Base-by-base conservation (phyloP, 2,797 vertebrate species). In the Coregonus ussuriensis region DNA sequence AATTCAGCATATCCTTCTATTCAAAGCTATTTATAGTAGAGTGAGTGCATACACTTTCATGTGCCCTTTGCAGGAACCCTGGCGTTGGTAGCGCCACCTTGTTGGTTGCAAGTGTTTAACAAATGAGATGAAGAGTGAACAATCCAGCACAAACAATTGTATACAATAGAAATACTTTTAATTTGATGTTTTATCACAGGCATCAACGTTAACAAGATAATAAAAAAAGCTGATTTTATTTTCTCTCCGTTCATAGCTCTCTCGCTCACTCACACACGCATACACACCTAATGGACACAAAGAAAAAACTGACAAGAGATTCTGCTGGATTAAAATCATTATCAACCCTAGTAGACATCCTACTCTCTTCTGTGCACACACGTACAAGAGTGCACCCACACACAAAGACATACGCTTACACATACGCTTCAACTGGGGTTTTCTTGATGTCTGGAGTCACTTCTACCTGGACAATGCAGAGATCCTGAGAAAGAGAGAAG, bases 121-220 rank as follows among this genome's bases (percentile, higher is more conserved):
- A 13, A 47, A 41, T 71, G 13, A 52, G 41, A 15, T 3, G 37
- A 71, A 14, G 21, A 71, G 4, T 6, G n/a, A 54, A n/a, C 63
- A 21, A 76, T 25, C 9, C 16, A 51, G 16, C 16, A 29, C 33
- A 69, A 35, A n/a, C n/a, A n/a, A 15, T 66, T 78, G 88, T 86
- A 89, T 92, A 85, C 91, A 93, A 95, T 94, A 95, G 94, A 95
- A 95, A 95, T 94, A 92, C 91, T 93, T 95, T 92, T 95, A 93
- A 94, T 95, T 92, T 90, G 84, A 92, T 89, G 89, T 79, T 92
- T 93, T 88, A 90, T 91, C 92, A 94, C 91, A 92, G 91, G 91
- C 90, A 91, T 93, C 88, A 88, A 88, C 78, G 87, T 93, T 92
- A 92, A 93, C 91, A 93, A 93, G 88, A 93, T 90, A 87, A 86